Conservation (phyloP, 2,113 vertebrate species). For the Syrmaticus mikado region DNA sequence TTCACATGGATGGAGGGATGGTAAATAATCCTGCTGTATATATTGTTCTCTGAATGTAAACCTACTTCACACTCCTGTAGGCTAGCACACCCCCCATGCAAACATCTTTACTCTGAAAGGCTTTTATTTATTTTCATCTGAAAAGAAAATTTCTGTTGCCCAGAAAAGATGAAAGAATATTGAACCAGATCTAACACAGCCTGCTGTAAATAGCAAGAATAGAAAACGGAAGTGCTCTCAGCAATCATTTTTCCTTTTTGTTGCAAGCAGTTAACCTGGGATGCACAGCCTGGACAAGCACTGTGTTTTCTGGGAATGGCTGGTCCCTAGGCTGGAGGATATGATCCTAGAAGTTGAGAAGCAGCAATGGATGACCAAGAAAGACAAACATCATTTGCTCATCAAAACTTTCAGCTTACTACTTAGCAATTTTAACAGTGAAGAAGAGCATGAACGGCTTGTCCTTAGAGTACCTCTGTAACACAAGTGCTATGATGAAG, state of each 20-base stretch:
- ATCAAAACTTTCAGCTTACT: not conserved
- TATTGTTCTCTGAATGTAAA: constrained; percentile 15
- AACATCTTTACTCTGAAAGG: constrained; percentile 12
- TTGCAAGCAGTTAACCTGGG: not conserved
- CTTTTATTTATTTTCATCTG: constrained; percentile 21
- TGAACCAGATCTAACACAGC: not conserved
- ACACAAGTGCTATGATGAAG: not conserved
- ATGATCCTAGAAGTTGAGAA: not conserved
- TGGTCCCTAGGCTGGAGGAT: not conserved
- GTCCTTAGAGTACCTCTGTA: not conserved
- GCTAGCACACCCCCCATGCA: not conserved
- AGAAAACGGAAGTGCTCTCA: not conserved
- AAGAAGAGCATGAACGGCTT: not conserved
- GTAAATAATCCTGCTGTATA: not conserved
- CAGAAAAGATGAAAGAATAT: constrained; percentile 11
- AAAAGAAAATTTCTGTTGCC: constrained; percentile 2
- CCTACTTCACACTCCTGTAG: constrained; percentile 1
- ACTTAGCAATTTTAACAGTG: not conserved
- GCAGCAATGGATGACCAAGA: not conserved
- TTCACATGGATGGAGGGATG: not conserved
- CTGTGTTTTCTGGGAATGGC: not conserved
- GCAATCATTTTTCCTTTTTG: not conserved
- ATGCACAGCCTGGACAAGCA: accelerated
- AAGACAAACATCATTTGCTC: not conserved
- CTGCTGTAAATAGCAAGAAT: not conserved